Percentiles rank a stretch among this genome's conserved stretches.
phyloP scores from a whole-genome alignment of 2,888 invertebrate species.

The Argyresthia goedartella region DNA sequence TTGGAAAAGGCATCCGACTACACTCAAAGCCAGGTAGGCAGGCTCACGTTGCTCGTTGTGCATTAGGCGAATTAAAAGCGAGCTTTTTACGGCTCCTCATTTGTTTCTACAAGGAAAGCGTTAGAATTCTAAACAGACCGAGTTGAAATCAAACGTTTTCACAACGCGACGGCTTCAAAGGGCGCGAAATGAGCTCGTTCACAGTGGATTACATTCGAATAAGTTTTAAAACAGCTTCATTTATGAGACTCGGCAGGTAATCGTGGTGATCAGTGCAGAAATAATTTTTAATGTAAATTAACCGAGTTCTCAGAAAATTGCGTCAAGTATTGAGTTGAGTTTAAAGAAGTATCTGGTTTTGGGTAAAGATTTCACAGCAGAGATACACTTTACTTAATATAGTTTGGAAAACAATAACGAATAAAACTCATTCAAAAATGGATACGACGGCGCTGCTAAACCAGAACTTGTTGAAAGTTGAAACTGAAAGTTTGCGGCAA shows the following conservation, averaged over 20 bases:
- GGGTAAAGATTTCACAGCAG: too few relatives aligned
- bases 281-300: too few relatives aligned
- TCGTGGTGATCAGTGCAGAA: too few relatives aligned
- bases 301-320: too few relatives aligned
- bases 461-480: slow-evolving; percentile 21
- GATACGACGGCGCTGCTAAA: slow-evolving; percentile 13
- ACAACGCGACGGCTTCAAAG: slow-evolving; percentile 49
- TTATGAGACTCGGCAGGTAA: too few relatives aligned
- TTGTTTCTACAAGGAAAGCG: slow-evolving; percentile 43
- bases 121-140: slow-evolving; percentile 27
- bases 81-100: slow-evolving; percentile 42
- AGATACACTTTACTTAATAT: too few relatives aligned
- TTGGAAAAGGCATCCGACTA: slow-evolving; percentile 40
- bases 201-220: slow-evolving; percentile 48
- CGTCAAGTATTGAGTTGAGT: too few relatives aligned
- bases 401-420: too few relatives aligned
- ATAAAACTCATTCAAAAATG: too few relatives aligned
- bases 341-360: too few relatives aligned
- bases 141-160: slow-evolving; percentile 55
- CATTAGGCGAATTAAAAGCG: slow-evolving; percentile 68
- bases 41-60: slow-evolving; percentile 29
- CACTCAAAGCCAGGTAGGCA: slow-evolving; percentile 8
- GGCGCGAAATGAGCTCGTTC: slow-evolving; percentile 50
- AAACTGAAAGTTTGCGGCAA: slow-evolving; percentile 33
- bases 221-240: slow-evolving; percentile 14